A percentile compares a stretch with the other conserved stretches of the same genome.
Evolutionary conservation across 2,888 invertebrate species (phyloP).

Genomic region (Pristionchus fissidentatus): DNA sequence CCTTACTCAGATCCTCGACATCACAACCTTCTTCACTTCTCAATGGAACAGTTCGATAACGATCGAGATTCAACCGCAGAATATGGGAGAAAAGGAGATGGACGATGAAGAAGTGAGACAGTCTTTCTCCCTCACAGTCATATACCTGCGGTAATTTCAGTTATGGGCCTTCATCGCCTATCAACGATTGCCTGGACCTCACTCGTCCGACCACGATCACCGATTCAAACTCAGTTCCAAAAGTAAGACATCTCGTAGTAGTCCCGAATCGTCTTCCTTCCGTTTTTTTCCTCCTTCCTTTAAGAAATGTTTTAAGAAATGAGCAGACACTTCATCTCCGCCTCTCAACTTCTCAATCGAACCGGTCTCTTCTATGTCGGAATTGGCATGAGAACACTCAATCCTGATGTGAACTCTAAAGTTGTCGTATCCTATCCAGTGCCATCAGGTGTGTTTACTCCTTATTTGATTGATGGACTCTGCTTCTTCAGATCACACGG

Average conservation of each 20-base stretch:
- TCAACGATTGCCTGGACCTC: background rate
- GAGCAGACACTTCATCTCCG: too few relatives aligned
- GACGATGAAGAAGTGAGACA: background rate
- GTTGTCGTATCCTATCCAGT: too few relatives aligned
- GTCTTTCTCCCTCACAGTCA: background rate
- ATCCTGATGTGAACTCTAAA: too few relatives aligned
- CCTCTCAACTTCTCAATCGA: too few relatives aligned
- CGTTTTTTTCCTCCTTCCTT: too few relatives aligned
- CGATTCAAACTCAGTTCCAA: background rate
- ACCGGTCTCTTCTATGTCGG: too few relatives aligned
- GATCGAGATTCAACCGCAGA: background rate
- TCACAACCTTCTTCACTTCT: background rate
- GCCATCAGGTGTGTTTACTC: too few relatives aligned
- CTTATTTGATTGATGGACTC: too few relatives aligned
- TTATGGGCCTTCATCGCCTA: background rate
- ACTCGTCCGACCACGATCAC: background rate
- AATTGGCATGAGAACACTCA: too few relatives aligned
- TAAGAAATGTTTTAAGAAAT: too few relatives aligned
- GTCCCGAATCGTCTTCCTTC: too few relatives aligned
- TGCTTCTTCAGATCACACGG: too few relatives aligned
- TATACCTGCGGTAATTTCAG: background rate
- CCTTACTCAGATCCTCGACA: background rate
- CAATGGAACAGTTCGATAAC: background rate
- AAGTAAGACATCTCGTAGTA: background rate
- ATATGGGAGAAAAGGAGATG: background rate